A percentile compares a stretch with the other conserved stretches of the same genome.
Conservation (phyloP, 2,113 vertebrate genomes). For the Arothron firmamentum region DNA sequence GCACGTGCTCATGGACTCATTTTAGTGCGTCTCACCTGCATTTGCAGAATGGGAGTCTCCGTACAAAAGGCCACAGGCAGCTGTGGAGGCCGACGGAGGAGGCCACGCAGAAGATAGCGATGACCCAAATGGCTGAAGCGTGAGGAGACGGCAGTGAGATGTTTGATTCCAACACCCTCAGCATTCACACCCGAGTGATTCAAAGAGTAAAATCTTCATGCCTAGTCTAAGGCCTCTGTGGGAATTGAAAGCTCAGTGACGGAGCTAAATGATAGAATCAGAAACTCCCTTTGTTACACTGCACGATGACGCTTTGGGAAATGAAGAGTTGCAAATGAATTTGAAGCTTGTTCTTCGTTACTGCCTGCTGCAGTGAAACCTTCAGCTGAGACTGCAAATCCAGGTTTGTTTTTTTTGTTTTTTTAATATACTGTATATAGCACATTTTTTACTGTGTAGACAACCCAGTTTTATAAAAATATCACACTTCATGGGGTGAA, state of each 20-base stretch:
- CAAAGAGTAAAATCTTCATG: too few species aligned
- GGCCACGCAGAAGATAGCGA: conserved; percentile 90
- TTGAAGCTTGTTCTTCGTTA: too few species aligned
- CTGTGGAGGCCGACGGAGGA: conserved; percentile 92
- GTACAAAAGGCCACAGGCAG: conserved; percentile 87
- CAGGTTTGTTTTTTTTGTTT: neutral
- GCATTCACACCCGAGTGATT: too few species aligned
- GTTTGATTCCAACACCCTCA: neutral
- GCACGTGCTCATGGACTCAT: neutral
- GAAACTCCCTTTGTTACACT: too few species aligned
- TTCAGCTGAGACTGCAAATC: neutral
- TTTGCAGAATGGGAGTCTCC: conserved; percentile 84
- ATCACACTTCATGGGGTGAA: neutral
- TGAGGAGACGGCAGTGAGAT: neutral
- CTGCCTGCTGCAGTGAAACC: too few species aligned
- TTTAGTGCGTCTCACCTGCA: conserved; percentile 79
- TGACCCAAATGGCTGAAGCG: conserved; percentile 85
- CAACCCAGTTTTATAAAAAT: neutral
- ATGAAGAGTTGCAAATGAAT: too few species aligned
- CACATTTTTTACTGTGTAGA: neutral
- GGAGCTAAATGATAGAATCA: too few species aligned
- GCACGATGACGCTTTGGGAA: too few species aligned
- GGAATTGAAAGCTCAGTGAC: too few species aligned
- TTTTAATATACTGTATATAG: neutral
- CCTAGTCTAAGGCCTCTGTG: too few species aligned